These are phyloP conservation scores for Trichechus manatus DNA, from an alignment of 2,113 vertebrate species.

Conservation along the genomic window DNA sequence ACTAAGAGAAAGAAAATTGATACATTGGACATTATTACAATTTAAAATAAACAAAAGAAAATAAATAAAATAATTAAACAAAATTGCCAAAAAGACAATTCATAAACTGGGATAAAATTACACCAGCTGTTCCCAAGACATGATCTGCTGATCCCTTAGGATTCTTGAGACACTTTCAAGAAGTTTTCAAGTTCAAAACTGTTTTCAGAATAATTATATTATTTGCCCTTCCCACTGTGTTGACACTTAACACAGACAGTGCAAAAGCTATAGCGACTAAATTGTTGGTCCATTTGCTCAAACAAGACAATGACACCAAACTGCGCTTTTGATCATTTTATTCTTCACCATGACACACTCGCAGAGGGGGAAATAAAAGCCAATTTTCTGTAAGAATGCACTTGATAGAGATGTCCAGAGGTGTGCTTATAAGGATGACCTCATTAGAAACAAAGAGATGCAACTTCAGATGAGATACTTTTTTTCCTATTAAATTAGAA, in stretches of 20 bases:
- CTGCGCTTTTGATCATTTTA: no score
- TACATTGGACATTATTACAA: neutral
- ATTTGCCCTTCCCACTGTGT: neutral
- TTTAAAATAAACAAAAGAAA: neutral
- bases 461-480: neutral
- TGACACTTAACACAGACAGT: neutral
- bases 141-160: neutral
- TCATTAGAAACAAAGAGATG: neutral
- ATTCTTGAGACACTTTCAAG: neutral
- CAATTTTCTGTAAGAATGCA: neutral
- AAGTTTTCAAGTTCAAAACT: neutral
- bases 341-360: neutral
- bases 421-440: neutral
- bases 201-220: neutral
- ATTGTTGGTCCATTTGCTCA: accelerated
- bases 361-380: no score
- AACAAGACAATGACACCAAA: neutral
- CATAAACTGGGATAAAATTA: neutral
- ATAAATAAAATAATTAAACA: neutral
- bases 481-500: neutral
- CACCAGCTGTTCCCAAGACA: neutral
- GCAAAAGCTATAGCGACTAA: neutral
- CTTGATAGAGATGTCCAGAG: neutral
- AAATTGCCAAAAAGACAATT: neutral
- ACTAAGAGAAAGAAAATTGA: neutral